phyloP scores from a whole-genome alignment of 2,113 vertebrate species.

The Bostrychus sinensis region DNA sequence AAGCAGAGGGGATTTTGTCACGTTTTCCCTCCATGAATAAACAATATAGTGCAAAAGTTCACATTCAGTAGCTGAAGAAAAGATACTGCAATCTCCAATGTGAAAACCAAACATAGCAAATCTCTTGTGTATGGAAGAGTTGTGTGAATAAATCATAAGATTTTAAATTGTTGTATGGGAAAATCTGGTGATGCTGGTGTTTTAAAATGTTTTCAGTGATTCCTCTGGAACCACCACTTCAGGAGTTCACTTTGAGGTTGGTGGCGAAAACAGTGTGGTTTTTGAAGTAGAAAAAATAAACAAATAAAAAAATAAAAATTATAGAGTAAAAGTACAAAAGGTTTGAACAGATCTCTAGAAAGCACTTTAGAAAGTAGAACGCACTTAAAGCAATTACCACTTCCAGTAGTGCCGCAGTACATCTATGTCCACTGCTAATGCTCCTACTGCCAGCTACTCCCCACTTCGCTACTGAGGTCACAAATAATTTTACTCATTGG shows the following conservation, averaged over 20 bases:
- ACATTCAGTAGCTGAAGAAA: not conserved
- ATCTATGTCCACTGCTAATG: too few species aligned
- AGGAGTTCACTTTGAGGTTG: slow-evolving; percentile 31
- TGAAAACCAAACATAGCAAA: slow-evolving; percentile 4
- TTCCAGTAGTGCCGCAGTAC: too few species aligned
- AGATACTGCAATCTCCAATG: slow-evolving; percentile 8
- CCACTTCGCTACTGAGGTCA: too few species aligned
- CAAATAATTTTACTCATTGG: too few species aligned
- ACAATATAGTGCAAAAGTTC: slow-evolving; percentile 4
- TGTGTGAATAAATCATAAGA: slow-evolving; percentile 9
- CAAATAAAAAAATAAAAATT: not conserved
- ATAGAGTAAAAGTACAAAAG: too few species aligned
- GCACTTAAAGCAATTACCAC: too few species aligned
- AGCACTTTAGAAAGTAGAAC: too few species aligned
- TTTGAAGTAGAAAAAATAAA: not conserved
- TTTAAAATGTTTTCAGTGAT: slow-evolving; percentile 3
- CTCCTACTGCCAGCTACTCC: too few species aligned
- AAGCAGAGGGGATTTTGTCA: slow-evolving; percentile 10
- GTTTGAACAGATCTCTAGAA: too few species aligned
- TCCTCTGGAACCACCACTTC: not conserved
- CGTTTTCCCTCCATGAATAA: slow-evolving; percentile 35
- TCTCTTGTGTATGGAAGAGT: not conserved
- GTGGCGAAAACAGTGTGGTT: slow-evolving; percentile 18
- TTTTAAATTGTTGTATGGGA: slow-evolving; percentile 6
- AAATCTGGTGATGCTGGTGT: not conserved